phyloP scores from a whole-genome alignment of 2,797 vertebrate genomes.

The Cryptoblepharus egeriae region DNA sequence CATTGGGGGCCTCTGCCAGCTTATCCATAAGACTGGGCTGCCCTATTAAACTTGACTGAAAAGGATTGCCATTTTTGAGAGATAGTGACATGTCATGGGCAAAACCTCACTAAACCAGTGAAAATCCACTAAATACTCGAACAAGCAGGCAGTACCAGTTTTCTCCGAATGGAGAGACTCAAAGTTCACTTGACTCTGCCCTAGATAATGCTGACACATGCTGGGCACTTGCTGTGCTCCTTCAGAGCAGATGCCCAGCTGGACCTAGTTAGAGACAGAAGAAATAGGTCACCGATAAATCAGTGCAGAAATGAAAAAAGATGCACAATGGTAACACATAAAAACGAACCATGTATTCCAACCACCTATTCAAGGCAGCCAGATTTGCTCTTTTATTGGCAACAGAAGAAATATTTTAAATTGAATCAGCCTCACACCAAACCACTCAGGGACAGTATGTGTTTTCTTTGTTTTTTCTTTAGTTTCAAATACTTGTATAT shows the following conservation, averaged over 20 bases:
- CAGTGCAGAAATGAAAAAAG: conserved; percentile 51
- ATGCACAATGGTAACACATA: conserved; percentile 61
- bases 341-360: conserved; percentile 42
- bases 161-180: not conserved
- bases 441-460: not conserved
- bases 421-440: not conserved
- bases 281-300: conserved; percentile 39
- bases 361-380: conserved; percentile 53
- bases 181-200: not conserved
- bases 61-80: no score
- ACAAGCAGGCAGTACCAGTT: not conserved
- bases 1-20: no score
- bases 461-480: not conserved
- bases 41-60: not conserved
- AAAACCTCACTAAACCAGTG: not conserved
- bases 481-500: not conserved
- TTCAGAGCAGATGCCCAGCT: conserved; percentile 49
- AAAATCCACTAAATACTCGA: not conserved
- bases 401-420: not conserved
- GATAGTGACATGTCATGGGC: no score
- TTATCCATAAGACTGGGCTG: no score
- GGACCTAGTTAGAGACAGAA: conserved; percentile 49
- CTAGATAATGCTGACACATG: conserved; percentile 42
- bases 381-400: conserved; percentile 30
- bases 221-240: conserved; percentile 20